phyloP scores from a whole-genome alignment of 2,888 invertebrate genomes.

The Drosophila silvestris region DNA sequence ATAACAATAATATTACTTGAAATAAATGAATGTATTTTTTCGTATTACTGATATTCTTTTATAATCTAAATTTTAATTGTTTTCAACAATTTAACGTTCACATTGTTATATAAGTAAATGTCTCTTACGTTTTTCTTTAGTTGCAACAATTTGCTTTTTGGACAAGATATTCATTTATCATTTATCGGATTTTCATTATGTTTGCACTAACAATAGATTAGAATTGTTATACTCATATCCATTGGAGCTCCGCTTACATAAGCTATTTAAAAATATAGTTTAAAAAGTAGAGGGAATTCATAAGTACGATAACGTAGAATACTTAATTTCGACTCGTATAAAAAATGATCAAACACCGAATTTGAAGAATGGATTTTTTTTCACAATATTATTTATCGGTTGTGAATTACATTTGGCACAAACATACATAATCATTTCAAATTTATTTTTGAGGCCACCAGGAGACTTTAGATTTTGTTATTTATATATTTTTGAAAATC shows the following conservation, averaged over 20 bases:
- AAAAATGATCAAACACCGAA: not conserved
- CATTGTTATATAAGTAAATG: conserved; percentile 74
- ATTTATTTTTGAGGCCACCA: conserved; percentile 1
- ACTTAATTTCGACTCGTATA: not conserved
- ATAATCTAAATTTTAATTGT: conserved; percentile 71
- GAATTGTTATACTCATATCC: conserved; percentile 22
- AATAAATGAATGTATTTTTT: conserved; percentile 62
- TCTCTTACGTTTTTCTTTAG: conserved; percentile 44
- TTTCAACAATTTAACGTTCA: conserved; percentile 76
- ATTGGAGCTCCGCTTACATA: conserved; percentile 16
- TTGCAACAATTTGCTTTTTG: conserved; percentile 54
- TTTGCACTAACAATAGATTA: conserved; percentile 46
- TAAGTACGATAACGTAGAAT: conserved; percentile 7
- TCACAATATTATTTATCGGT: conserved; percentile 17
- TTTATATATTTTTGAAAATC: not conserved
- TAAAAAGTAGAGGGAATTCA: conserved; percentile 8
- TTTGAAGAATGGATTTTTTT: conserved; percentile 12
- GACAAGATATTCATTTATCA: conserved; percentile 58
- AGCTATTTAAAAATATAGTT: conserved; percentile 11
- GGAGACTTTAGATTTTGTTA: conserved; percentile 17
- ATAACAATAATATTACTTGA: conserved; percentile 71
- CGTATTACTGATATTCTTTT: conserved; percentile 64
- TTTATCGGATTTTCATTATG: conserved; percentile 47
- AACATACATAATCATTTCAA: conserved; percentile 15
- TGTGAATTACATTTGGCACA: conserved; percentile 44